Conservation (phyloP, 30 jellyfish, hydroid and myxozoan species). For the Aurelia sp. region DNA sequence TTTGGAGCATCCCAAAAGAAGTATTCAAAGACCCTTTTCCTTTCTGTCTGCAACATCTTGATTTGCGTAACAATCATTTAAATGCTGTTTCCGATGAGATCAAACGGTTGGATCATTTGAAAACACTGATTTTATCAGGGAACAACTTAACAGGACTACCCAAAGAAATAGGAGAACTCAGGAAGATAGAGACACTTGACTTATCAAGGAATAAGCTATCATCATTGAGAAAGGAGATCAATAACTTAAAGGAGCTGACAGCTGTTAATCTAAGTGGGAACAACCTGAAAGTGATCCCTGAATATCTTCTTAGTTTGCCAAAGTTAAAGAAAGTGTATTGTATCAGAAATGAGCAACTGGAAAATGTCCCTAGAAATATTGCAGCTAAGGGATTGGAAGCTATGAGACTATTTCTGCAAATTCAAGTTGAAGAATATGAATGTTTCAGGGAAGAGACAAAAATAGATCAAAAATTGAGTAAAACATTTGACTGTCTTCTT, state of each 20-base stretch:
- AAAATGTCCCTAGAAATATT: conserved; percentile 59
- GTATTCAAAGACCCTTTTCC: conserved; percentile 45
- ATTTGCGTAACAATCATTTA: conserved; percentile 54
- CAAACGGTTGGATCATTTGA: conserved; percentile 14
- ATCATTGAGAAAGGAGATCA: conserved; percentile 15
- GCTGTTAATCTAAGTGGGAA: conserved; percentile 70
- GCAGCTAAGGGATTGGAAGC: conserved; percentile 72
- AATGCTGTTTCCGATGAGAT: conserved; percentile 6
- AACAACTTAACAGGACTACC: conserved; percentile 37
- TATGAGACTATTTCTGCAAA: conserved; percentile 54
- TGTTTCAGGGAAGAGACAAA: conserved; percentile 2
- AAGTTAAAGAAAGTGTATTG: conserved; percentile 50
- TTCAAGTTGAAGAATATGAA: conserved; percentile 59
- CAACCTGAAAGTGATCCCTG: conserved; percentile 41
- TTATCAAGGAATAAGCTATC: conserved; percentile 52
- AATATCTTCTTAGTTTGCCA: conserved; percentile 64
- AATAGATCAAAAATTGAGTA: background rate
- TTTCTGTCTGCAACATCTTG: conserved; percentile 27
- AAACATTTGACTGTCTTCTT: background rate
- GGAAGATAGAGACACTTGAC: conserved; percentile 33
- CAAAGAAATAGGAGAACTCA: conserved; percentile 19
- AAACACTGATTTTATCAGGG: conserved; percentile 35
- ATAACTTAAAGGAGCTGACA: conserved; percentile 40
- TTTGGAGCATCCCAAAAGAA: conserved; percentile 24
- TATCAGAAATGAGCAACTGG: conserved; percentile 50